Evolutionary conservation across 2,113 vertebrate genomes (phyloP), one percentile per base, ranked within the genome.

Genomic region (Herpetotheres cachinnans): DNA sequence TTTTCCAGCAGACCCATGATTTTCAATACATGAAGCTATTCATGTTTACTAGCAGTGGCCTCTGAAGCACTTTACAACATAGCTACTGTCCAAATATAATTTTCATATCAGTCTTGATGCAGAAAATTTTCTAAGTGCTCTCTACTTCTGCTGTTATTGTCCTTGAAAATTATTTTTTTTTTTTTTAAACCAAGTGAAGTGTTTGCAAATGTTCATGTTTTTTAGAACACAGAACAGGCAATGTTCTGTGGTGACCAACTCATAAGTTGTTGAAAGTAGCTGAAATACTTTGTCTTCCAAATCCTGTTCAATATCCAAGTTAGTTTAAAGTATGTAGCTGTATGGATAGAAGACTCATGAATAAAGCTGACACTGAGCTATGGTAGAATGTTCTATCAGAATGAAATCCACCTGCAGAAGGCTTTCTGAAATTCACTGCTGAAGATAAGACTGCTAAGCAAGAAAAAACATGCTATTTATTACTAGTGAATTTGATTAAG

Each of bases 161-260:
- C 85, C 66, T 89, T 83, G 59, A 93, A 40, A 86, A 82, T 19
- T 27, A 34, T 63, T 61, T 32, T 42, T 78, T 46, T 65, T 62
- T 81, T 74, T 54, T 34, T 66, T 29, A 67, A 95, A 56, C 34
- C 27, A 69, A 61, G 8, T 61, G 55, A 90, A 94, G 34, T 62
- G 66, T 92, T 88, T 86, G 86, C 80, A 93, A 93, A 84, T 44
- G 44, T 78, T 95, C 27, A 21, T 50, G n/a, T 86, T 92, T 92
- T 95, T 78, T 19, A 82, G 73, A 91, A 95, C 62, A 90, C 63
- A 90, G 26, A 86, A 66, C 24, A 88, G 42, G 56, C 65, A 91
- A 21, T 24, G 30, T 58, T 76, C 25, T 69, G 81, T 21, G 11
- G 66, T 54, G 25, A 63, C 66, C 77, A 92, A 74, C 25, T 62